Conservation (phyloP, 30 jellyfish, hydroid and myxozoan species). For the Aurelia coerulea region DNA sequence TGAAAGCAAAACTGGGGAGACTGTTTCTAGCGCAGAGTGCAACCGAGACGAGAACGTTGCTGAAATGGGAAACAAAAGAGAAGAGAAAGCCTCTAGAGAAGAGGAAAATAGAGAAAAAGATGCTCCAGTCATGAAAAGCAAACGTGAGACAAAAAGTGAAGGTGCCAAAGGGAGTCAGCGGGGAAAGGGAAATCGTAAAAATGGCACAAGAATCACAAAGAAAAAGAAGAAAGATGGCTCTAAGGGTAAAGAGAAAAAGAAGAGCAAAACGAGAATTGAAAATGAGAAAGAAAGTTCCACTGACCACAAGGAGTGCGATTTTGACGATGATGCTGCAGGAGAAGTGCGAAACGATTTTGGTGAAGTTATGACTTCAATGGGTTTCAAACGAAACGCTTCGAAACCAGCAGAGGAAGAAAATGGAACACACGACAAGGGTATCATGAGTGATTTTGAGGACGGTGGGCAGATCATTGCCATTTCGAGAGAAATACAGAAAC, state of each 20-base stretch:
- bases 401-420: too few relatives aligned
- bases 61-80: too few relatives aligned
- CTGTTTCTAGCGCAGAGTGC: too few relatives aligned
- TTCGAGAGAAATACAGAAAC: neutral
- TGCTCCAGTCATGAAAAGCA: too few relatives aligned
- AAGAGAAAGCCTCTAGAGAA: too few relatives aligned
- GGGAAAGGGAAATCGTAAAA: too few relatives aligned
- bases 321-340: neutral
- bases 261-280: neutral
- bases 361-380: neutral
- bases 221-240: neutral
- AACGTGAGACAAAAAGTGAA: too few relatives aligned
- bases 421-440: neutral
- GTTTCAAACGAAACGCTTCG: neutral
- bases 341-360: neutral
- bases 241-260: neutral
- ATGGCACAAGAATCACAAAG: neutral
- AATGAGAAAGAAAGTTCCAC: neutral
- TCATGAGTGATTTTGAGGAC: neutral
- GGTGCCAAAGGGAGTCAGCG: too few relatives aligned
- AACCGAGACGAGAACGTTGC: too few relatives aligned
- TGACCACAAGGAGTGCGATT: neutral
- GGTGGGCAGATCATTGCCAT: neutral
- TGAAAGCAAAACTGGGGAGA: too few relatives aligned
- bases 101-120: too few relatives aligned